A percentile compares a stretch with the other conserved stretches of the same genome.
Conservation (phyloP, 2,113 vertebrate genomes). For the Calyptommatus sinebrachiatus region DNA sequence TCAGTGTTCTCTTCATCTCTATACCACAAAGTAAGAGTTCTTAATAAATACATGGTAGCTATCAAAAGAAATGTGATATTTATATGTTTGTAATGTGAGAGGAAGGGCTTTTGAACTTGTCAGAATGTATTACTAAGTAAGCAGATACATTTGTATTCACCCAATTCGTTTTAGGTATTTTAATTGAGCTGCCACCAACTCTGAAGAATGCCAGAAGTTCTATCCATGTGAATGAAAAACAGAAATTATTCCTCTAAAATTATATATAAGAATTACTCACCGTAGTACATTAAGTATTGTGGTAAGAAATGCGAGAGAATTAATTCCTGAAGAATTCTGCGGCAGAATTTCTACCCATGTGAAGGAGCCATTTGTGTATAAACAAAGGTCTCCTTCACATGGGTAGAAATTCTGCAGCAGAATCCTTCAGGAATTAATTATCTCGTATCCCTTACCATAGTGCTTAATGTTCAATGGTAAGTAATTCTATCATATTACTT, state of each 20-base stretch:
- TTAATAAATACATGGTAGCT: background rate
- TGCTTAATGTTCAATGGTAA: no score
- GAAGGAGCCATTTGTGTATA: background rate
- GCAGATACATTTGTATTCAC: no score
- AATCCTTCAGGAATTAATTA: background rate
- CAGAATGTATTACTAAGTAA: background rate
- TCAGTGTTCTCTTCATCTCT: slow-evolving; percentile 60
- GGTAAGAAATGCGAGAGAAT: background rate
- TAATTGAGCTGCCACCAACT: background rate
- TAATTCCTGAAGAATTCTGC: background rate
- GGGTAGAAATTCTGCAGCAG: background rate
- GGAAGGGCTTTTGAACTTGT: background rate
- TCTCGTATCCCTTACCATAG: background rate
- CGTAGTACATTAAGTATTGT: no score
- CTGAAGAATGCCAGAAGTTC: background rate
- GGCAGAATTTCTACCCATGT: background rate
- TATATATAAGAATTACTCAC: no score
- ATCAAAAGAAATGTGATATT: background rate
- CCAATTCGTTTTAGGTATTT: background rate
- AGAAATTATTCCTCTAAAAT: no score
- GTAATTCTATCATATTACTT: no score
- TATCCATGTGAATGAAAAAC: no score
- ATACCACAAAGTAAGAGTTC: slow-evolving; percentile 63
- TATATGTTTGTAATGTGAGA: background rate
- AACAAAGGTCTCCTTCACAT: background rate